Conservation (phyloP, 2,888 invertebrate genomes). For the Acleris cristana region DNA sequence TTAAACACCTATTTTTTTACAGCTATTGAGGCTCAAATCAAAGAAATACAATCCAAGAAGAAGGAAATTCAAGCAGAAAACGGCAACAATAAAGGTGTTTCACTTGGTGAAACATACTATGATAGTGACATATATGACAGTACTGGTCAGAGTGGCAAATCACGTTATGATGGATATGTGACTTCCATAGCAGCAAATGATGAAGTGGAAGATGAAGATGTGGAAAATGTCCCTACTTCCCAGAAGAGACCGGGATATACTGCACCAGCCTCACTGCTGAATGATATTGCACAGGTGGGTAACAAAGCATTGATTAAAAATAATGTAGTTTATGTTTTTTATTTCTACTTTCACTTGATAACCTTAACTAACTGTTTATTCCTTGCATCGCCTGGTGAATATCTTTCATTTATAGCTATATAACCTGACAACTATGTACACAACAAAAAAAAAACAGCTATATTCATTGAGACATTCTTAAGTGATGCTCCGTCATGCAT, state of each 20-base stretch:
- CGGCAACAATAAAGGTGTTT: constrained; percentile 91
- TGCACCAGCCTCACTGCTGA: constrained; percentile 94
- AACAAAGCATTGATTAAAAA: neutral
- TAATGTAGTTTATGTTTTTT: constrained; percentile 1
- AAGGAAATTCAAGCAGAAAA: constrained; percentile 87
- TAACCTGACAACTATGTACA: too few species aligned
- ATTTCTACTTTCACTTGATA: neutral
- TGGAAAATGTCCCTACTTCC: constrained; percentile 88
- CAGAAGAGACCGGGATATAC: constrained; percentile 91
- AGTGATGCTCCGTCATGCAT: too few species aligned
- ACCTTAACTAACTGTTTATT: too few species aligned
- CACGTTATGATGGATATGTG: constrained; percentile 96
- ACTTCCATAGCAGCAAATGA: constrained; percentile 98
- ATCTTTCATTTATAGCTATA: too few species aligned
- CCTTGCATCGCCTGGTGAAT: too few species aligned
- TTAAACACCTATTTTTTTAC: constrained; percentile 54
- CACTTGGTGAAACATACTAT: constrained; percentile 93
- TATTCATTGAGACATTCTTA: too few species aligned
- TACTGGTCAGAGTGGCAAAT: constrained; percentile 84
- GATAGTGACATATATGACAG: constrained; percentile 97
- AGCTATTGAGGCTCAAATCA: constrained; percentile 98
- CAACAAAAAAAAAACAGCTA: too few species aligned
- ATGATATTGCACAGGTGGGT: constrained; percentile 93
- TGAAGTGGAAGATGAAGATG: constrained; percentile 97
- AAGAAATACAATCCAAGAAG: constrained; percentile 94